These are phyloP conservation scores for Cyprinus carpio DNA, from an alignment of 2,113 vertebrate genomes.

Conservation along the genomic window DNA sequence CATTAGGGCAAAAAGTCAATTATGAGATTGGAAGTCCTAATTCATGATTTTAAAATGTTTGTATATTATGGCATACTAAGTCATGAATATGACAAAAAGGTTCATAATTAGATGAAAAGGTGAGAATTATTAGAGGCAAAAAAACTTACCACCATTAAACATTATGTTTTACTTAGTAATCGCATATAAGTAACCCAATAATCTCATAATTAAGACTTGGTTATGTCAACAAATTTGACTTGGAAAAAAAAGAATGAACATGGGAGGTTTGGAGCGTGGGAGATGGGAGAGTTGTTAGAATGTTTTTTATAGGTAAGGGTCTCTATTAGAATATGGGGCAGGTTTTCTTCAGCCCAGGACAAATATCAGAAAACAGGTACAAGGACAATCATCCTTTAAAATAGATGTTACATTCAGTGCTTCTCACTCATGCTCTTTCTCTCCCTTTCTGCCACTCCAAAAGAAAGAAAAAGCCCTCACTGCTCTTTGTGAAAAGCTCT, in stretches of 20 bases:
- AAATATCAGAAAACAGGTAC: neutral
- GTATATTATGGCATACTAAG: too few relatives aligned
- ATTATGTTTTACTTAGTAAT: too few relatives aligned
- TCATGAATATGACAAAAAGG: too few relatives aligned
- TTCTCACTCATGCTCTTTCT: neutral
- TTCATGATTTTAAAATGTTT: too few relatives aligned
- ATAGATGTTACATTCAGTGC: neutral
- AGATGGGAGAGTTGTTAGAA: neutral
- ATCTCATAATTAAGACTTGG: too few relatives aligned
- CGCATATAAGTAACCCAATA: too few relatives aligned
- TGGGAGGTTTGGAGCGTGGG: neutral
- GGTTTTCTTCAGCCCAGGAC: neutral
- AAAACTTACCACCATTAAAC: too few relatives aligned
- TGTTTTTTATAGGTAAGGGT: neutral
- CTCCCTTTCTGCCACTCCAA: neutral
- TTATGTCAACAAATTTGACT: too few relatives aligned
- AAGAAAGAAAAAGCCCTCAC: neutral
- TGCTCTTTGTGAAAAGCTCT: neutral
- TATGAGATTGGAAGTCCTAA: too few relatives aligned
- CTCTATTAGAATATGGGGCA: neutral
- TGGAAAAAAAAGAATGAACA: neutral
- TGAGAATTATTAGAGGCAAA: too few relatives aligned
- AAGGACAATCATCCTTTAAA: constrained; percentile 15
- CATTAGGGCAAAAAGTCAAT: too few relatives aligned
- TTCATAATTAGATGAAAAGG: too few relatives aligned